Evolutionary conservation across 2,797 vertebrate genomes (phyloP).

Genomic region (Myripristis jacobus): DNA sequence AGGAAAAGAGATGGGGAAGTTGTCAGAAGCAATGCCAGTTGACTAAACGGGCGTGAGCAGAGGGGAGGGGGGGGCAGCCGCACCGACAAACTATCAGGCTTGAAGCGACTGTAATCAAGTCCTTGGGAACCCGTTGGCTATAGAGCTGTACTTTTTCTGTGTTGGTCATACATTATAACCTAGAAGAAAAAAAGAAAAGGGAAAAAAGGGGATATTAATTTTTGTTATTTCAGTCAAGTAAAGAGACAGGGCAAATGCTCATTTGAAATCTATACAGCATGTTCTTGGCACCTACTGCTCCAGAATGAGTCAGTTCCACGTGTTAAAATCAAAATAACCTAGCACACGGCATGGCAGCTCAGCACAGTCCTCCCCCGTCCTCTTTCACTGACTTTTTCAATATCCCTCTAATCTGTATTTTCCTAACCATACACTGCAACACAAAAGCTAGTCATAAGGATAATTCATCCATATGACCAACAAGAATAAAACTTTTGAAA

Average conservation of each 20-base stretch:
- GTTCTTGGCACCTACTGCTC: slow-evolving; percentile 37
- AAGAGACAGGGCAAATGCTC: slow-evolving; percentile 5
- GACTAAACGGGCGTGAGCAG: slow-evolving; percentile 70
- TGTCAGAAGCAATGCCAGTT: slow-evolving; percentile 78
- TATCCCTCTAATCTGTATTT: slow-evolving; percentile 3
- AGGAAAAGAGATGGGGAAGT: slow-evolving; percentile 65
- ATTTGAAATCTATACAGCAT: slow-evolving; percentile 11
- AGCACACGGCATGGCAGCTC: neutral
- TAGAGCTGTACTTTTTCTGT: slow-evolving; percentile 97
- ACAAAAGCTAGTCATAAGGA: neutral
- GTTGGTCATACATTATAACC: slow-evolving; percentile 95
- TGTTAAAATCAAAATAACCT: slow-evolving; percentile 38
- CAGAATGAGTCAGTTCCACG: slow-evolving; percentile 44
- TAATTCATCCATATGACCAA: neutral
- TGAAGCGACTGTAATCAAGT: slow-evolving; percentile 97
- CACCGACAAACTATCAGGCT: slow-evolving; percentile 96
- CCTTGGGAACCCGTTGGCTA: slow-evolving; percentile 93
- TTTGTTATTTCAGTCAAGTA: slow-evolving; percentile 1
- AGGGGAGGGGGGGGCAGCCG: slow-evolving; percentile 81
- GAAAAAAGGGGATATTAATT: slow-evolving; percentile 1
- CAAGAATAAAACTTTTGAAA: neutral
- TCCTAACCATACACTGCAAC: neutral
- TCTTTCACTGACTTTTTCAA: neutral
- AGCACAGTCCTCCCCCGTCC: neutral
- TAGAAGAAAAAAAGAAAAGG: slow-evolving; percentile 68